Evolutionary conservation across 92 coral and sea anemone genomes (phyloP), one percentile per base, ranked within the genome.

Genomic region (Epizoanthus stellaris): DNA sequence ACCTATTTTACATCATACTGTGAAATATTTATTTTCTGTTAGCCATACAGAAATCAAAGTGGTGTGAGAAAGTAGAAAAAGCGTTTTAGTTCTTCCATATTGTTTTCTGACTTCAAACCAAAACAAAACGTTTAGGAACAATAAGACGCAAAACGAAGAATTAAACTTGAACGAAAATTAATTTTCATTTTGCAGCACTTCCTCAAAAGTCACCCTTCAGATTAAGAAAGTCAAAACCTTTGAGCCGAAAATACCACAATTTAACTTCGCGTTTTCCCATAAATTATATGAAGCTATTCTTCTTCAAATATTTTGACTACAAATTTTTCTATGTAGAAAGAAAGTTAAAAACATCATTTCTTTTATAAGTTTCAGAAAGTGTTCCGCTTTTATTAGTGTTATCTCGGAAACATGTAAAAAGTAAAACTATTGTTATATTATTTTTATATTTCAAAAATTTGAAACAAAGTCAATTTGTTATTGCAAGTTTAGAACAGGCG

Each of bases 1-100:
- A 63, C 42, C 57, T 64, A 43, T 79, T 43, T 79, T 20, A 45
- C 60, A 79, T 20, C 83, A 79, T 64, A 79, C 83, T 79, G 83
- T 79, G 83, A 63, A 20, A 64, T 79, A 79, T 79, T 79, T 79
- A 79, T 45, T 79, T 63, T 70, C 17, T 79, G 20, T 79, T 70
- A 61, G 61, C 83, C 71, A 63, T 67, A 79, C 83, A 79, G 83
- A 23, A 42, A 63, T 45, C 43, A 63, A 53, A 62, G 60, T 63
- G 43, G 40, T 79, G 72, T 45, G 83, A 21, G 8, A 63, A 63
- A 63, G 47, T 42, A 62, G 83, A 63, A 42, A 17, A 79, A 79
- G 60, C 36, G 16, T 79, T 62, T 79, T 79, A 79, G 61, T 79
- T 25, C 49, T 30, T 20, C 40, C 9, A 63, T 59, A 23, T 38